Evolutionary conservation across 1,140 invertebrate species (phyloP).

Genomic region (Apis cerana): DNA sequence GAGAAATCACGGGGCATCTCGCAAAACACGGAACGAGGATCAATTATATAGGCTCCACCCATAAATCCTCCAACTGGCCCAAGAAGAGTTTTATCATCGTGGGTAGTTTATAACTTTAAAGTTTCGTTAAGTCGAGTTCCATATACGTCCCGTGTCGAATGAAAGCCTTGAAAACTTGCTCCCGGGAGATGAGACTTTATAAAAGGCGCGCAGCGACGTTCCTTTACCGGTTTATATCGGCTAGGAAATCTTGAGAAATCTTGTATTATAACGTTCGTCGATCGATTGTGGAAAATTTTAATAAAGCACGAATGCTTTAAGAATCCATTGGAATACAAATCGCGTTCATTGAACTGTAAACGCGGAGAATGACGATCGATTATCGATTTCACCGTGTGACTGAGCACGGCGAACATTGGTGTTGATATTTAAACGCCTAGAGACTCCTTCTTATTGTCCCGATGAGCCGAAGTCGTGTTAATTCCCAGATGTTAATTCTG

Average conservation of each 20-base stretch:
- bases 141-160: slow-evolving; percentile 13
- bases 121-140: background rate
- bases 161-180: slow-evolving; percentile 11
- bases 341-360: too few species aligned
- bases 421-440: background rate
- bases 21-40: background rate
- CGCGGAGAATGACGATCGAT: too few species aligned
- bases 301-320: too few species aligned
- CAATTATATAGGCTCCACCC: background rate
- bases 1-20: background rate
- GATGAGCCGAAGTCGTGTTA: slow-evolving; percentile 28
- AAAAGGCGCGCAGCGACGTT: background rate
- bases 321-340: too few species aligned
- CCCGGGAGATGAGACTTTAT: background rate
- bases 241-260: too few species aligned
- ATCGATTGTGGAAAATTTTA: too few species aligned
- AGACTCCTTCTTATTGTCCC: slow-evolving; percentile 35
- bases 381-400: too few species aligned
- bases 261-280: too few species aligned
- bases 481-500: slow-evolving; percentile 47
- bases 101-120: slow-evolving; percentile 12
- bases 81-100: slow-evolving; percentile 10
- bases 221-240: background rate
- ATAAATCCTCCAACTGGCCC: background rate
- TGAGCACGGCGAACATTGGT: too few species aligned